These are phyloP conservation scores for Meliscaeva auricollis DNA, from an alignment of 2,888 invertebrate genomes.

Conservation along the genomic window DNA sequence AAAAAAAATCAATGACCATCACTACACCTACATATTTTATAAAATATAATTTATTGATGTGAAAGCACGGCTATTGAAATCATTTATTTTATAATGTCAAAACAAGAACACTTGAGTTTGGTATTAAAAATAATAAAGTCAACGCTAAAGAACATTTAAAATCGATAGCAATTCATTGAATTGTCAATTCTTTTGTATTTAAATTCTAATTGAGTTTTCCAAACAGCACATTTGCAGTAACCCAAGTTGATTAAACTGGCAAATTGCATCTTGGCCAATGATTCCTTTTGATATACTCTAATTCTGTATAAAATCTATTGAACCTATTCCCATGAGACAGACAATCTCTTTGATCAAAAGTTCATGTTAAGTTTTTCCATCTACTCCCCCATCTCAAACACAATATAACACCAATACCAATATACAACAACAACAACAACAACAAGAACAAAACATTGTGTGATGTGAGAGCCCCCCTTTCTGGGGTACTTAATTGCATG, in stretches of 20 bases:
- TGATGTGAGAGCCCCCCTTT: no score
- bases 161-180: background rate
- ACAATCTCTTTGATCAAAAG: conserved; percentile 31
- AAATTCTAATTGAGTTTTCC: background rate
- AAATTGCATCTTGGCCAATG: conserved; percentile 26
- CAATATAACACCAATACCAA: background rate
- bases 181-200: background rate
- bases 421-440: no score
- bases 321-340: no score
- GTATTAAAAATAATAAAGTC: no score
- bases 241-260: conserved; percentile 16
- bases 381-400: background rate
- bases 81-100: no score
- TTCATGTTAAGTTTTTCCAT: background rate
- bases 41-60: no score
- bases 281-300: conserved; percentile 3
- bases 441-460: no score
- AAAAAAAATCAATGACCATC: no score
- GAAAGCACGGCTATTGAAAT: no score
- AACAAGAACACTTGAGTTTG: no score
- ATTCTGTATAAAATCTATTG: background rate
- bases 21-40: no score
- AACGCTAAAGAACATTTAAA: no score
- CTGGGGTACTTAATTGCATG: conserved; percentile 42
- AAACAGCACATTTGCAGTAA: background rate